A percentile compares a stretch with the other conserved stretches of the same genome.
phyloP scores from a whole-genome alignment of 2,888 invertebrate species.

The Clepsis dumicolana region DNA sequence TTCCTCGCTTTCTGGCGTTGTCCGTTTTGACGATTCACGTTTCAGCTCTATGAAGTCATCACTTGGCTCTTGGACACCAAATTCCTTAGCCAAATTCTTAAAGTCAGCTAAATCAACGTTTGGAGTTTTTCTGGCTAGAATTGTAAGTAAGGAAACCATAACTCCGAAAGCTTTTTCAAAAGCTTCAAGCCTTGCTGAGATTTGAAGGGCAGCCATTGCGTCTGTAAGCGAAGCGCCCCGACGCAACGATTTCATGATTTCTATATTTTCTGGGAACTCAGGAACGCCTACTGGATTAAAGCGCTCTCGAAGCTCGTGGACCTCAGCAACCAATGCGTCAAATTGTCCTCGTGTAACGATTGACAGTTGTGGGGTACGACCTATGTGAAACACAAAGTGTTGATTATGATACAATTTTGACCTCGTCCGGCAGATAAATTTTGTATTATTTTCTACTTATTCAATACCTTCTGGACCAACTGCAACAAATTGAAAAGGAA shows the following conservation, averaged over 20 bases:
- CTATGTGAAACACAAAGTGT: constrained; percentile 9
- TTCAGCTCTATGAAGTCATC: constrained; percentile 1
- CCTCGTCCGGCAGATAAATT: background rate
- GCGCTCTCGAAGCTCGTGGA: constrained; percentile 23
- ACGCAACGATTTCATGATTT: constrained; percentile 30
- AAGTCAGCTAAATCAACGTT: constrained; percentile 9
- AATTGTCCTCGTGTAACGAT: constrained; percentile 37
- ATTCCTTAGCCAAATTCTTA: constrained; percentile 7
- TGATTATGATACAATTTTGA: background rate
- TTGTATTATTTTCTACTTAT: background rate
- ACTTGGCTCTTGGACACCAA: background rate
- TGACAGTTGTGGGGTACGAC: constrained; percentile 8
- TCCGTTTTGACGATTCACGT: background rate
- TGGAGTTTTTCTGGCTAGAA: constrained; percentile 29
- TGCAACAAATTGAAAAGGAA: constrained; percentile 19
- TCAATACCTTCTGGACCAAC: constrained; percentile 31
- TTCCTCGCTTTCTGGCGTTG: background rate
- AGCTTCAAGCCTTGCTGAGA: constrained; percentile 21
- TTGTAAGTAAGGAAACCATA: constrained; percentile 30
- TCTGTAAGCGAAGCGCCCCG: constrained; percentile 32
- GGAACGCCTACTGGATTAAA: constrained; percentile 26
- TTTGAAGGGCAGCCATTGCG: constrained; percentile 36
- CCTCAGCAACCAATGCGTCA: constrained; percentile 10
- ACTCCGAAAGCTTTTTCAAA: constrained; percentile 27
- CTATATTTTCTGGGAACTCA: constrained; percentile 27